Evolutionary conservation across 2,888 invertebrate species (phyloP).

Genomic region (Nasonia oneida): DNA sequence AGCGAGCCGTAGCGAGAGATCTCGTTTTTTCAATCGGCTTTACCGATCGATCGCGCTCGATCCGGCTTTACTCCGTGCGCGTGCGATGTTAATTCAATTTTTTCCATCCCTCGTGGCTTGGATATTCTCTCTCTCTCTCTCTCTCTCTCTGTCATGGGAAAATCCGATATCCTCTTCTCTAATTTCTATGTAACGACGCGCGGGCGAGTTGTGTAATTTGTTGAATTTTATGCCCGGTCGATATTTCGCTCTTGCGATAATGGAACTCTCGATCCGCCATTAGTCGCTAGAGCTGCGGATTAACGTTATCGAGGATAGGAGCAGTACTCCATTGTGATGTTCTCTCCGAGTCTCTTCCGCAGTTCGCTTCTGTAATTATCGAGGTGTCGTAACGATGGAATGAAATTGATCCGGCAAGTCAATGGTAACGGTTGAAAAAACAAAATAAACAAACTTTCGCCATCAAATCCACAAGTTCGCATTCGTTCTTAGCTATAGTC

Average conservation of each 20-base stretch:
- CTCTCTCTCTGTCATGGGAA: background rate
- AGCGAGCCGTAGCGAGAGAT: background rate
- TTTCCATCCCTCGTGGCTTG: background rate
- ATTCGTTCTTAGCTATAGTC: background rate
- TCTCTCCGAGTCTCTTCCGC: background rate
- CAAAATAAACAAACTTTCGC: no score
- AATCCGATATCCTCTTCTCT: constrained; percentile 33
- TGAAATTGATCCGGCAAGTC: no score
- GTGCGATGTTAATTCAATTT: constrained; percentile 40
- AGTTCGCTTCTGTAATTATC: no score
- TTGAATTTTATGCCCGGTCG: background rate
- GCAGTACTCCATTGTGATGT: background rate
- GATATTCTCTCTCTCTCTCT: background rate
- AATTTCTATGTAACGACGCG: constrained; percentile 14
- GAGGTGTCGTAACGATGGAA: no score
- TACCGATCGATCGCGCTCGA: constrained; percentile 30
- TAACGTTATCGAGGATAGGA: background rate
- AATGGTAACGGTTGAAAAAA: no score
- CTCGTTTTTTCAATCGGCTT: constrained; percentile 46
- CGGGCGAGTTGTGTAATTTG: background rate
- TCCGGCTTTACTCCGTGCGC: constrained; percentile 11
- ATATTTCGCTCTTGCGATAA: background rate
- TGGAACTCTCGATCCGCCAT: background rate
- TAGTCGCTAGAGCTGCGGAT: background rate
- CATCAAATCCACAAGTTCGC: background rate